These are phyloP conservation scores for Hemibagrus guttatus DNA, from an alignment of 2,797 vertebrate genomes.

Conservation along the genomic window DNA sequence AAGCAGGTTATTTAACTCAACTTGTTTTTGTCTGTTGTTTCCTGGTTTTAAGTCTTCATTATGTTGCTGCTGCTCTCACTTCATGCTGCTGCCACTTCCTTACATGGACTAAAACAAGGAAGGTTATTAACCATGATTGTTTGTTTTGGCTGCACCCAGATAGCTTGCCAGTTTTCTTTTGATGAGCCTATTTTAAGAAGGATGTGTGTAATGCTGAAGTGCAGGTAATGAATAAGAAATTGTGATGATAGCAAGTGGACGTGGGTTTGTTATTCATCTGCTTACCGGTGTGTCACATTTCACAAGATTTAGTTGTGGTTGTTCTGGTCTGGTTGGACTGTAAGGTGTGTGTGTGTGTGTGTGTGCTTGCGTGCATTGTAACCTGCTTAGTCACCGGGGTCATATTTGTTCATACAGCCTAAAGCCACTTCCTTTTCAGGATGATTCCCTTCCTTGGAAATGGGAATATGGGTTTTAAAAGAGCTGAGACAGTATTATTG, in stretches of 20 bases:
- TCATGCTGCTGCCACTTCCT: not conserved
- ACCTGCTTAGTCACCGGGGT: conserved; percentile 26
- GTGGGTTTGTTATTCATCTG: conserved; percentile 7
- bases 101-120: not conserved
- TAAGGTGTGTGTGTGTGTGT: not conserved
- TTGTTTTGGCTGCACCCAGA: not conserved
- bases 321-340: conserved; percentile 42
- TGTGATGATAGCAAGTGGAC: not conserved
- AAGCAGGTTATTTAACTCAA: not conserved
- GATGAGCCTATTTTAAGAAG: not conserved
- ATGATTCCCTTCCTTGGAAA: not conserved
- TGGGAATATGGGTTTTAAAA: not conserved
- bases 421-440: not conserved
- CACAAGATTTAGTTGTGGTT: conserved; percentile 35
- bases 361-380: not conserved
- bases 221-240: not conserved
- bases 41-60: not conserved
- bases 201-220: not conserved
- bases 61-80: not conserved
- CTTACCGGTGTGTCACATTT: conserved; percentile 20
- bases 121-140: conserved; percentile 4
- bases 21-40: conserved; percentile 21
- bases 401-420: not conserved
- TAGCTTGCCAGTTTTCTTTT: not conserved
- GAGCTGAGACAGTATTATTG: not conserved